phyloP scores from a whole-genome alignment of 2,888 invertebrate species.

The Metellina segmentata region DNA sequence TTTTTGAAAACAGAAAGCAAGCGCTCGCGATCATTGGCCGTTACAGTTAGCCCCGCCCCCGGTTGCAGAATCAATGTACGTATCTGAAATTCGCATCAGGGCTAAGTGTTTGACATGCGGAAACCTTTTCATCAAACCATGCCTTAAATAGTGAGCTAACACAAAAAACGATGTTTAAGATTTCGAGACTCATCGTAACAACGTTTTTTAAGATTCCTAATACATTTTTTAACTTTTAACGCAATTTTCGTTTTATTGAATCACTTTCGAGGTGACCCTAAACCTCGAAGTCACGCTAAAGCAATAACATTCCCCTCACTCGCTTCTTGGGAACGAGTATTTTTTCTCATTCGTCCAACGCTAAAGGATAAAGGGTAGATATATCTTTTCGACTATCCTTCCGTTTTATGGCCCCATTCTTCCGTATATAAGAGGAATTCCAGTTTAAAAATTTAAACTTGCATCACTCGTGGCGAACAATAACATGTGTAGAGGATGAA shows the following conservation, averaged over 20 bases:
- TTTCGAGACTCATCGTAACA: no score
- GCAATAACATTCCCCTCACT: not conserved
- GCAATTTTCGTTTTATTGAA: not conserved
- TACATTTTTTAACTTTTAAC: not conserved
- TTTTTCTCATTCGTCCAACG: not conserved
- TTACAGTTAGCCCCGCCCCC: no score
- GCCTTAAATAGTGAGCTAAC: no score
- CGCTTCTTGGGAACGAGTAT: not conserved
- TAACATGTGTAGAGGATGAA: not conserved
- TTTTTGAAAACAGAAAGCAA: no score
- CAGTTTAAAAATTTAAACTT: not conserved
- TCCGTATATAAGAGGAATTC: not conserved
- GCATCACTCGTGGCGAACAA: not conserved
- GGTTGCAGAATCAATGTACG: no score
- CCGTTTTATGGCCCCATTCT: not conserved
- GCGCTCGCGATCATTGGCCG: no score
- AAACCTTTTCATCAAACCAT: no score
- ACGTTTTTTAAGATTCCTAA: not conserved
- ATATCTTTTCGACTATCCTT: not conserved
- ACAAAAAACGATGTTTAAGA: no score
- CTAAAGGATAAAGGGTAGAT: not conserved
- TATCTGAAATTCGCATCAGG: no score
- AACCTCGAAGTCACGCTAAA: not conserved
- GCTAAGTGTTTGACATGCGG: no score
- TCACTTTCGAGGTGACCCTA: not conserved